Evolutionary conservation across 2,113 vertebrate species (phyloP).

Genomic region (Neogobius melanostomus): DNA sequence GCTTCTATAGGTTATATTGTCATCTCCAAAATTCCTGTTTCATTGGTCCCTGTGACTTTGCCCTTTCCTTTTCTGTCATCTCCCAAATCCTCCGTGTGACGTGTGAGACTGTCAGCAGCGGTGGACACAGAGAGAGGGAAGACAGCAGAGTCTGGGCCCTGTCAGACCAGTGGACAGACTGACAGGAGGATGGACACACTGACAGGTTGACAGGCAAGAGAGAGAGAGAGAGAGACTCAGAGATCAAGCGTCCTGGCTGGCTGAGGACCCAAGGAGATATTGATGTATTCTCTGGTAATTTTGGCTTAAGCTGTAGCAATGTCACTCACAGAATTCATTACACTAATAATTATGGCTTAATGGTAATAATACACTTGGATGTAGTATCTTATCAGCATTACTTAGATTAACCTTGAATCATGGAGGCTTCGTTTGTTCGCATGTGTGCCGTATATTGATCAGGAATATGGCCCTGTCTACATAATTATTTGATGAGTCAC

Average conservation of each 20-base stretch:
- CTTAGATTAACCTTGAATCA: no score
- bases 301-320: slow-evolving; percentile 39
- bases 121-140: slow-evolving; percentile 8
- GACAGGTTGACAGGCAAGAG: slow-evolving; percentile 27
- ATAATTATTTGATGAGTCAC: no score
- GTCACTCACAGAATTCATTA: slow-evolving; percentile 41
- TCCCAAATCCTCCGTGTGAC: slow-evolving; percentile 36
- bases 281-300: slow-evolving; percentile 52
- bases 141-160: slow-evolving; percentile 39
- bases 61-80: slow-evolving; percentile 48
- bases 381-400: no score
- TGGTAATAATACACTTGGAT: no score
- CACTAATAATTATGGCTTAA: neutral
- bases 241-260: slow-evolving; percentile 25
- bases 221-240: neutral
- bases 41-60: slow-evolving; percentile 49
- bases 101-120: slow-evolving; percentile 34
- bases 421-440: no score
- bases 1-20: neutral
- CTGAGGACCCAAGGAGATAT: slow-evolving; percentile 15
- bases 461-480: no score
- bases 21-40: neutral
- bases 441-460: no score
- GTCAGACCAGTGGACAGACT: slow-evolving; percentile 38
- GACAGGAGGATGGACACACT: slow-evolving; percentile 38